Evolutionary conservation across 35 echinoderm and acorn worm species (phyloP).

Genomic region (Chiridota heheva): DNA sequence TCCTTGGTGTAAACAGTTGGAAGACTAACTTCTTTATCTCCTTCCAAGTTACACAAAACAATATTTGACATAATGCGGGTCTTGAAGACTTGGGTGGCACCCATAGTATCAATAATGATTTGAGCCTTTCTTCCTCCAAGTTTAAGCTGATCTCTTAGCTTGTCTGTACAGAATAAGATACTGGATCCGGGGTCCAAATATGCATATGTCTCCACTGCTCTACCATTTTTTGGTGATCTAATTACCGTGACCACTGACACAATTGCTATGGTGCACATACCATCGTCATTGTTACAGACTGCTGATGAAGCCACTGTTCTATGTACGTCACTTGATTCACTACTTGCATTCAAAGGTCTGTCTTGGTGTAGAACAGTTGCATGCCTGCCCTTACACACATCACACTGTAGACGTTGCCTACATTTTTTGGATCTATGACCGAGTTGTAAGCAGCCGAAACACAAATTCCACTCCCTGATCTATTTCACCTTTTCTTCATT

Average conservation of each 20-base stretch:
- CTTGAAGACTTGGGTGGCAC: not conserved
- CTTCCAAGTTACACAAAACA: not conserved
- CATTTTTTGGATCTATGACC: conserved; percentile 61
- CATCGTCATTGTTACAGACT: conserved; percentile 1
- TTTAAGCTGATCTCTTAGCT: not conserved
- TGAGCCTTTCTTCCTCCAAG: not conserved
- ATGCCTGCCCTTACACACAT: conserved; percentile 29
- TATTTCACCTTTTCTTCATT: conserved; percentile 35
- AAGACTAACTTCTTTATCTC: not conserved
- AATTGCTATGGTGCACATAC: conserved; percentile 46
- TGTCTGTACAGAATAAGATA: conserved; percentile 25
- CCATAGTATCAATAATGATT: conserved; percentile 19
- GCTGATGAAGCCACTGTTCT: not conserved
- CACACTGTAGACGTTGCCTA: conserved; percentile 22
- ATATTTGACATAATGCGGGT: not conserved
- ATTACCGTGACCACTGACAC: conserved; percentile 34
- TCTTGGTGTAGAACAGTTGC: conserved; percentile 52
- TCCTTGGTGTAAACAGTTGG: conserved; percentile 34
- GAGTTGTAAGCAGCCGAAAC: conserved; percentile 60
- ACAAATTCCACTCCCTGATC: conserved; percentile 31
- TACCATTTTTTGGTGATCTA: conserved; percentile 20
- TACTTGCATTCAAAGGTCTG: not conserved
- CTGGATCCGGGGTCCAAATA: conserved; percentile 22
- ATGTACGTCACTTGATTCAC: conserved; percentile 5
- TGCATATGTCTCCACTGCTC: conserved; percentile 29